These are phyloP conservation scores for Leuciscus waleckii DNA, from an alignment of 2,797 vertebrate species.

Conservation along the genomic window DNA sequence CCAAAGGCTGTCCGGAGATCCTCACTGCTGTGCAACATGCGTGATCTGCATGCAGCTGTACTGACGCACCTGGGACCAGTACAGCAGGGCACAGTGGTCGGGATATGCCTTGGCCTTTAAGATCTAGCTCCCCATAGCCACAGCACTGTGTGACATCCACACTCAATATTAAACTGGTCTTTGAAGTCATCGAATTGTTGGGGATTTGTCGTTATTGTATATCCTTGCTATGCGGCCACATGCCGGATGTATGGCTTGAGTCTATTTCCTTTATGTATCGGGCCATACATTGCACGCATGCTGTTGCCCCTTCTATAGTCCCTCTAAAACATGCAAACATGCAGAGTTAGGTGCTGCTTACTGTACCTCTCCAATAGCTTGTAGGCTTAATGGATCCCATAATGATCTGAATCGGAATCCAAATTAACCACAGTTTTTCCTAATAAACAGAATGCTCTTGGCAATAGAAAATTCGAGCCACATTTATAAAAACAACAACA, in stretches of 20 bases:
- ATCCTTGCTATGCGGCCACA: constrained; percentile 32
- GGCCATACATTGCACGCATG: background rate
- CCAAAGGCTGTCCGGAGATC: constrained; percentile 48
- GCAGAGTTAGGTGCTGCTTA: background rate
- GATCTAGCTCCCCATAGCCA: constrained; percentile 42
- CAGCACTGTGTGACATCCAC: constrained; percentile 47
- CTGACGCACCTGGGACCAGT: constrained; percentile 49
- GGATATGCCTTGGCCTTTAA: constrained; percentile 56
- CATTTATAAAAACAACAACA: background rate
- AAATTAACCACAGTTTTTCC: background rate
- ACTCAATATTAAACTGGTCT: constrained; percentile 53
- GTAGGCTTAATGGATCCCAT: background rate
- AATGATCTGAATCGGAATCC: constrained; percentile 25
- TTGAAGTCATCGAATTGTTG: constrained; percentile 55
- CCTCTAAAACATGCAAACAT: constrained; percentile 1
- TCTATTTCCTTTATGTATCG: background rate
- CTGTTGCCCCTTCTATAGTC: background rate
- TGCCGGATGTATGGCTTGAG: constrained; percentile 28
- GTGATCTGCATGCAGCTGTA: constrained; percentile 56
- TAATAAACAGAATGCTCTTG: constrained; percentile 11
- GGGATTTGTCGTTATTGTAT: constrained; percentile 30
- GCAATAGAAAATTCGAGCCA: background rate
- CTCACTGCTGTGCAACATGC: constrained; percentile 46
- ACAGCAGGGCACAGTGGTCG: constrained; percentile 48
- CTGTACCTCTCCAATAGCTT: background rate